phyloP scores from a whole-genome alignment of 2,113 vertebrate species.

The Hemicordylus capensis region DNA sequence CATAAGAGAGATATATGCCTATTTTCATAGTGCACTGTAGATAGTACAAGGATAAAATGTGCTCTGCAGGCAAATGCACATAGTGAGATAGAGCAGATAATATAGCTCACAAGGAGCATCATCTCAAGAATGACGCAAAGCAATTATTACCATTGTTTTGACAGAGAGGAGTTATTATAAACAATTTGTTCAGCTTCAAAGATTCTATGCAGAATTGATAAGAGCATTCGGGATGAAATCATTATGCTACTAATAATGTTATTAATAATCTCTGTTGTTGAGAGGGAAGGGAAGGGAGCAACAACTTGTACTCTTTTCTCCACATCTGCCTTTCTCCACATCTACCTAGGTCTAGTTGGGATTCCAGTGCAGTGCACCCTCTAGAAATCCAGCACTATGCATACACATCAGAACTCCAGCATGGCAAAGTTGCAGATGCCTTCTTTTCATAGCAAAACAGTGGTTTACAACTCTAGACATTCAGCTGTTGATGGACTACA shows the following conservation, averaged over 20 bases:
- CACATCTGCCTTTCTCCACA: too few species aligned
- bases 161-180: conserved; percentile 18
- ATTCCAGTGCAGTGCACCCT: not conserved
- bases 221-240: not conserved
- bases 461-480: too few species aligned
- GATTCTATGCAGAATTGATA: not conserved
- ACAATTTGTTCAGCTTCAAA: conserved; percentile 26
- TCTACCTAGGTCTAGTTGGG: too few species aligned
- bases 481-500: too few species aligned
- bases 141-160: conserved; percentile 45
- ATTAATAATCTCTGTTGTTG: not conserved
- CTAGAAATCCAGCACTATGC: not conserved
- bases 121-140: conserved; percentile 38
- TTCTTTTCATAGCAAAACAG: not conserved
- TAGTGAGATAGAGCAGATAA: conserved; percentile 23
- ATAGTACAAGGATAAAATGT: conserved; percentile 37
- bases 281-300: not conserved
- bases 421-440: not conserved
- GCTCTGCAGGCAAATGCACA: conserved; percentile 40
- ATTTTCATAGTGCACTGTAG: not conserved
- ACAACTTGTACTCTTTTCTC: not conserved
- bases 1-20: conserved; percentile 19
- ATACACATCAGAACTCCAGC: not conserved
- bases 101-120: not conserved
- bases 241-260: not conserved